Percentiles rank a stretch among this genome's conserved stretches.
These are phyloP conservation scores for Drosophila orena DNA, from an alignment of 1,140 invertebrate genomes.

Conservation along the genomic window DNA sequence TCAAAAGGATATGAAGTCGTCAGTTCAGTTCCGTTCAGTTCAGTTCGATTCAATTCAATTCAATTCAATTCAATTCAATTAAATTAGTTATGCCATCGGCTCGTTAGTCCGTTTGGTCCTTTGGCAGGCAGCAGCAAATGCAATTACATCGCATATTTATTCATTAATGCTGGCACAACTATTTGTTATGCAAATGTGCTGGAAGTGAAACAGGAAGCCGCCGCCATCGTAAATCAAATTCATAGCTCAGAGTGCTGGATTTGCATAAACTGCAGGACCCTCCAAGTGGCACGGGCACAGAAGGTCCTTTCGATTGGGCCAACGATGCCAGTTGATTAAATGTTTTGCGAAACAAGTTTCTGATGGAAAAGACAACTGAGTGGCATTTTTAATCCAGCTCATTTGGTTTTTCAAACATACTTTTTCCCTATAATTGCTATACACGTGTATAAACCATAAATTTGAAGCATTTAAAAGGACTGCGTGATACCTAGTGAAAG, in stretches of 20 bases:
- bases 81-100: slow-evolving; percentile 38
- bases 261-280: slow-evolving; percentile 37
- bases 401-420: too few species aligned
- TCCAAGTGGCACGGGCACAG: background rate
- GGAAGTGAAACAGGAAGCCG: slow-evolving; percentile 36
- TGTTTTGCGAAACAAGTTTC: background rate
- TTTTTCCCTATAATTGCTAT: too few species aligned
- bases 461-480: too few species aligned
- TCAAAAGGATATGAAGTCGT: slow-evolving; percentile 13
- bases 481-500: too few species aligned
- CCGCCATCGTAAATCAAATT: slow-evolving; percentile 61
- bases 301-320: slow-evolving; percentile 13
- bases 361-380: background rate
- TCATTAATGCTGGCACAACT: slow-evolving; percentile 42
- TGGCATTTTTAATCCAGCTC: background rate
- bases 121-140: slow-evolving; percentile 13
- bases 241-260: slow-evolving; percentile 41
- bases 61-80: slow-evolving; percentile 36
- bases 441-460: too few species aligned
- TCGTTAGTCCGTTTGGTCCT: background rate
- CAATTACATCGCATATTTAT: slow-evolving; percentile 51
- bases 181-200: slow-evolving; percentile 46
- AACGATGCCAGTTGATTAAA: background rate
- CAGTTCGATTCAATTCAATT: slow-evolving; percentile 1
- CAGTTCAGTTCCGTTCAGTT: slow-evolving; percentile 29